Conservation (phyloP, 1,140 invertebrate species). For the Drosophila persimilis region DNA sequence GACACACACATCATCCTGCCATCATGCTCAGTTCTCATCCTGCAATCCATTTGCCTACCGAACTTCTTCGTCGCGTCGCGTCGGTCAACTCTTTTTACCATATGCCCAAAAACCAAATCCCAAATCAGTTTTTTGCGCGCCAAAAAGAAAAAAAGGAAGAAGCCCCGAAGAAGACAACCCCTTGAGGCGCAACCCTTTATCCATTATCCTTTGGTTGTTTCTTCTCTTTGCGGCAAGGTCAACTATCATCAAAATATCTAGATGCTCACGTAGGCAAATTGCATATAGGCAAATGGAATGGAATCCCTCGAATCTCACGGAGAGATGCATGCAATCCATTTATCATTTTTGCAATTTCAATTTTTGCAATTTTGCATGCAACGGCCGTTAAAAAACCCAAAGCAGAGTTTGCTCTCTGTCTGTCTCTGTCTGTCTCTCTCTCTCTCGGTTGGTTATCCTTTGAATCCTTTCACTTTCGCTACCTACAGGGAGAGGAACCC, state of each 20-base stretch:
- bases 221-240: slow-evolving; percentile 55
- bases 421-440: slow-evolving; percentile 39
- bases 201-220: slow-evolving; percentile 3
- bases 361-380: slow-evolving; percentile 74
- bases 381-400: slow-evolving; percentile 50
- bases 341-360: slow-evolving; percentile 71
- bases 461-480: slow-evolving; percentile 77
- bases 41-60: slow-evolving; percentile 39
- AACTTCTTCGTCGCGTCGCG: slow-evolving; percentile 5
- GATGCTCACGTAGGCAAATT: slow-evolving; percentile 57
- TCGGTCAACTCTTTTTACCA: slow-evolving; percentile 76
- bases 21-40: slow-evolving; percentile 28
- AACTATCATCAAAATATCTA: slow-evolving; percentile 33
- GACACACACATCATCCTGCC: slow-evolving; percentile 26
- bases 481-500: slow-evolving; percentile 35
- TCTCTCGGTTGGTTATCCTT: slow-evolving; percentile 55
- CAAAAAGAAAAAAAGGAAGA: slow-evolving; percentile 57
- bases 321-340: slow-evolving; percentile 62
- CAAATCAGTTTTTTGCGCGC: slow-evolving; percentile 65
- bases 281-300: slow-evolving; percentile 55
- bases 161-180: slow-evolving; percentile 42
- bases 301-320: slow-evolving; percentile 8
- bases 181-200: slow-evolving; percentile 46
- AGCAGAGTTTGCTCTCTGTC: background rate
- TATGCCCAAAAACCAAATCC: slow-evolving; percentile 46